Conservation (phyloP, 2,797 vertebrate species). For the Chaetophractus vellerosus region DNA sequence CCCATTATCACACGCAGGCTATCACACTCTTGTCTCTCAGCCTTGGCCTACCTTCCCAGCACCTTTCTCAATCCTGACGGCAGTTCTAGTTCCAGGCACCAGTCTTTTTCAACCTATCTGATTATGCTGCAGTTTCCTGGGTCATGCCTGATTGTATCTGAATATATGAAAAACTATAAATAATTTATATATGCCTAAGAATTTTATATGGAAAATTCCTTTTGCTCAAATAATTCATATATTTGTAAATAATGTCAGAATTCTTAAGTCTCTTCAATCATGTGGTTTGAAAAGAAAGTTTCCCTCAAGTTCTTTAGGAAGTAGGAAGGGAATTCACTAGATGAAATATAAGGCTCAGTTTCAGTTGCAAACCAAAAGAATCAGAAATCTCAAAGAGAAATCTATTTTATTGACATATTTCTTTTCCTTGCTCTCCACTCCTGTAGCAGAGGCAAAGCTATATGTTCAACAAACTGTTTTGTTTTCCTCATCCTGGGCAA, state of each 20-base stretch:
- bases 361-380: constrained; percentile 51
- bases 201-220: constrained; percentile 43
- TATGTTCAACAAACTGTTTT: not conserved
- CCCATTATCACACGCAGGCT: not conserved
- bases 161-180: not conserved
- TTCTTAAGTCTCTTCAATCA: constrained; percentile 49
- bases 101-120: constrained; percentile 35
- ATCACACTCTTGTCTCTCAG: not conserved
- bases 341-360: constrained; percentile 39
- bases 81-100: not conserved
- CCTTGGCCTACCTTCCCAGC: not conserved
- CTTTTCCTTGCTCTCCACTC: constrained; percentile 23
- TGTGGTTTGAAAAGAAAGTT: constrained; percentile 48
- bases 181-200: not conserved
- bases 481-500: constrained; percentile 14
- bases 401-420: constrained; percentile 22
- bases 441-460: not conserved
- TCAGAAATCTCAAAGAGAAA: constrained; percentile 7
- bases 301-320: constrained; percentile 43
- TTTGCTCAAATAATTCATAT: constrained; percentile 39
- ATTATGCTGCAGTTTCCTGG: constrained; percentile 20
- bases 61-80: not conserved
- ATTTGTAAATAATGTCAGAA: constrained; percentile 52
- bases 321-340: constrained; percentile 10
- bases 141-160: not conserved